Base-by-base conservation (phyloP, 2,888 invertebrate species). In the Spodoptera exigua region DNA sequence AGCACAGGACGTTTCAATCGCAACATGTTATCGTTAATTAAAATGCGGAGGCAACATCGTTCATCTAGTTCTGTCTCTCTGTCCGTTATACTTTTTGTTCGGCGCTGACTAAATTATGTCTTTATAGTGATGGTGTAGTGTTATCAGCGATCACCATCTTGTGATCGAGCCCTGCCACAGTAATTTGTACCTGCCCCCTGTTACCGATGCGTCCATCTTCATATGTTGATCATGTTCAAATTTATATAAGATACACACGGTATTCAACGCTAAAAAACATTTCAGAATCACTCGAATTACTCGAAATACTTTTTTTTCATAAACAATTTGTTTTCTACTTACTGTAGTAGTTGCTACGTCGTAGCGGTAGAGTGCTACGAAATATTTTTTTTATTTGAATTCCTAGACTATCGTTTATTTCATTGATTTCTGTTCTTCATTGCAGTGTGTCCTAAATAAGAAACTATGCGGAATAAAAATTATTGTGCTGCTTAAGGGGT, bases 71-170 rank as follows among this genome's bases (percentile, higher is more conserved):
- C 83, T 82, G 88, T 85, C 82, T 80, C 34, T 48, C 53, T 59
- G 70, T 72, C 61, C 75, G 47, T 69, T 80, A 68, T 79, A 83
- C 87, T 90, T 92, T 92, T 92, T 92, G 88, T 89, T 84, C 76
- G 74, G 70, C 80, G 83, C 84, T 90, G 90, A 89, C 92, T 92
- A 92, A 93, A 93, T 93, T 91, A 93, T 93, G 93, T 93, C 92
- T 93, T 91, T 89, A 93, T 93, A 89, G 86, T 88, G 91, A 89
- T 88, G 84, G 81, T 84, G 86, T 81, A 65, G 77, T 70, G 79
- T 87, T 93, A 93, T 93, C 92, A 51, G 51, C 78, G 86, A 84
- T 86, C 89, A 89, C 88, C 86, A 93, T 93, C 93, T 88, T 84
- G 84, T 89, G 92, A 91, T 90, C 85, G 91, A 91, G 83, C 67